A percentile compares a stretch with the other conserved stretches of the same genome.
These are phyloP conservation scores for Gorsachius goisagi DNA, from an alignment of 2,113 vertebrate genomes.

Conservation along the genomic window DNA sequence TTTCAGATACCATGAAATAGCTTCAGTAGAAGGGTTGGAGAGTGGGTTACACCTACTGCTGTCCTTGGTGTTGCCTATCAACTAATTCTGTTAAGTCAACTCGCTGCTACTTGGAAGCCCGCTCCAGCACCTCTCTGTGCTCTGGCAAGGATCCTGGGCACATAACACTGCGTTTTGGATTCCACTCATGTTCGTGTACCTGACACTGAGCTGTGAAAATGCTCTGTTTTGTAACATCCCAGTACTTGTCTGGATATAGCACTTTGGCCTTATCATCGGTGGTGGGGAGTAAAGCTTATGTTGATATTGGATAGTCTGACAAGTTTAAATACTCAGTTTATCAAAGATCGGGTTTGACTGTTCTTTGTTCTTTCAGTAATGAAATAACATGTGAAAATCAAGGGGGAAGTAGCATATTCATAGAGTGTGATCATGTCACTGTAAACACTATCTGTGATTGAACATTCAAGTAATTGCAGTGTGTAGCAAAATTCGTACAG, in stretches of 20 bases:
- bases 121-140: background rate
- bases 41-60: background rate
- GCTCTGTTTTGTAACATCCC: background rate
- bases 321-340: background rate
- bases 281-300: background rate
- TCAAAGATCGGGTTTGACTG: background rate
- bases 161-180: background rate
- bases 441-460: background rate
- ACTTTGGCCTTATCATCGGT: background rate
- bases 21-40: background rate
- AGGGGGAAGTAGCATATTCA: background rate
- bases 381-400: background rate
- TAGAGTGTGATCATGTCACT: background rate
- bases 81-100: background rate
- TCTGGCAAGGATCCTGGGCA: background rate
- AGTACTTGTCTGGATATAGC: background rate
- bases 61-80: background rate
- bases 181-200: background rate
- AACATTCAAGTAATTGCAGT: background rate
- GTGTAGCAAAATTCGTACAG: background rate
- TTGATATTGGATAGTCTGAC: background rate
- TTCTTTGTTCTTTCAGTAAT: background rate
- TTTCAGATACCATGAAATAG: background rate
- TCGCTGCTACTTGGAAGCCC: background rate
- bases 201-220: background rate